Evolutionary conservation across 2,113 vertebrate genomes (phyloP).

Genomic region (Cavia aperea): DNA sequence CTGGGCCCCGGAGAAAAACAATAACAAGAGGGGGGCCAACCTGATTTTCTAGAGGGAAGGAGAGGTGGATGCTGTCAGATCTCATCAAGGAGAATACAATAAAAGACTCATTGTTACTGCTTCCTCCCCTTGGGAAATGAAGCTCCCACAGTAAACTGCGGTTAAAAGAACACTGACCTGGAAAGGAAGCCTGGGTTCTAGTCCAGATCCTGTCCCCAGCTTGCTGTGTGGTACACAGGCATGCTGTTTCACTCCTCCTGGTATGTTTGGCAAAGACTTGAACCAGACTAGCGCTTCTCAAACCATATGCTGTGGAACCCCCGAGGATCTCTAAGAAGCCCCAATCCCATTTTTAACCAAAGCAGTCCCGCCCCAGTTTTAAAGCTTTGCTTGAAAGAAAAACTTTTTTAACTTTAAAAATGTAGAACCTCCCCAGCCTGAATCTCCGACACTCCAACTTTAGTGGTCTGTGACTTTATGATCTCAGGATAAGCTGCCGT

Average conservation of each 20-base stretch:
- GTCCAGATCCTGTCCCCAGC: slow-evolving; percentile 29
- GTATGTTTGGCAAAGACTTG: background rate
- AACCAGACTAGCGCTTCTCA: background rate
- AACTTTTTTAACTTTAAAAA: background rate
- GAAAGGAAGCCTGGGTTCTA: slow-evolving; percentile 44
- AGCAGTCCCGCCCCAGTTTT: background rate
- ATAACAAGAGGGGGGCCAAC: slow-evolving; percentile 53
- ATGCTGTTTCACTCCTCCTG: background rate
- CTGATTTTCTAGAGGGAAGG: background rate
- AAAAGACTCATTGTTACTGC: slow-evolving; percentile 63
- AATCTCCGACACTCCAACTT: background rate
- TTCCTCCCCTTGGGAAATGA: slow-evolving; percentile 51
- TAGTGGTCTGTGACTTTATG: background rate
- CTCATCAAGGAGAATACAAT: slow-evolving; percentile 41
- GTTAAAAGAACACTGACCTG: slow-evolving; percentile 31
- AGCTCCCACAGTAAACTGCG: slow-evolving; percentile 18
- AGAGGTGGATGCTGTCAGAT: slow-evolving; percentile 51
- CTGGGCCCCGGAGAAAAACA: slow-evolving; percentile 65
- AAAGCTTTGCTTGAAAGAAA: background rate
- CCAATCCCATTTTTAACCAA: background rate
- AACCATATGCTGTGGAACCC: background rate
- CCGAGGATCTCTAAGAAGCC: background rate
- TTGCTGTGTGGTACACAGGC: background rate
- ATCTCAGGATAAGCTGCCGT: background rate
- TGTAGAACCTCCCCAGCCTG: background rate